A percentile compares a stretch with the other conserved stretches of the same genome.
Conservation (phyloP, 2,888 invertebrate genomes). For the Xestia xanthographa region DNA sequence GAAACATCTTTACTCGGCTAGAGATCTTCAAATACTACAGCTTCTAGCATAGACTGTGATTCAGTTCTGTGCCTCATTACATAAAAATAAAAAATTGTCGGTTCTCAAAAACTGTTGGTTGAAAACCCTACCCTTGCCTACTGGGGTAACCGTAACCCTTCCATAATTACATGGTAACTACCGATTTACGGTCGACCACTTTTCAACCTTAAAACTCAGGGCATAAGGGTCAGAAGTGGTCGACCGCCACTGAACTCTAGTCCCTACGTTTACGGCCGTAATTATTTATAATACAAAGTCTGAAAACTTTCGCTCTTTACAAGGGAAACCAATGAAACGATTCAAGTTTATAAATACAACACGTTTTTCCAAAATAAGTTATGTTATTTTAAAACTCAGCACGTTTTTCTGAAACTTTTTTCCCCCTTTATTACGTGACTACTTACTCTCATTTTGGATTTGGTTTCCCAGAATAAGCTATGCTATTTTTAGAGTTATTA, state of each 20-base stretch:
- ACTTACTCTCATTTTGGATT: background rate
- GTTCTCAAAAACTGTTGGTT: background rate
- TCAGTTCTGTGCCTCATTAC: background rate
- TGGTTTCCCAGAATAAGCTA: background rate
- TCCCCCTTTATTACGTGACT: background rate
- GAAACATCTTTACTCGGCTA: background rate
- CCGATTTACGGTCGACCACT: background rate
- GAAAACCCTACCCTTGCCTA: too few species aligned
- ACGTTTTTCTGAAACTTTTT: background rate
- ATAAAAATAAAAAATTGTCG: background rate
- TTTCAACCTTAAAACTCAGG: background rate
- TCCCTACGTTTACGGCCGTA: background rate
- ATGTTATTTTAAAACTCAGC: background rate
- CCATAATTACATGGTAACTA: background rate
- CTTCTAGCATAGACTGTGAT: background rate
- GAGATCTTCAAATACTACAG: background rate
- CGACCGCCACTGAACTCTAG: too few species aligned
- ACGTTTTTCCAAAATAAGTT: background rate
- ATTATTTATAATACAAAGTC: conserved; percentile 4
- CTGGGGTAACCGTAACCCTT: background rate
- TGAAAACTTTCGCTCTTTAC: conserved; percentile 17
- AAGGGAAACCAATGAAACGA: conserved; percentile 10
- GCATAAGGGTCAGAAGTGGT: too few species aligned
- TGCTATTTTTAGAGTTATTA: background rate
- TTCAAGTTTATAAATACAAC: conserved; percentile 1